Evolutionary conservation across 2,888 invertebrate species (phyloP).

Genomic region (Scrobipalpa atriplicella): DNA sequence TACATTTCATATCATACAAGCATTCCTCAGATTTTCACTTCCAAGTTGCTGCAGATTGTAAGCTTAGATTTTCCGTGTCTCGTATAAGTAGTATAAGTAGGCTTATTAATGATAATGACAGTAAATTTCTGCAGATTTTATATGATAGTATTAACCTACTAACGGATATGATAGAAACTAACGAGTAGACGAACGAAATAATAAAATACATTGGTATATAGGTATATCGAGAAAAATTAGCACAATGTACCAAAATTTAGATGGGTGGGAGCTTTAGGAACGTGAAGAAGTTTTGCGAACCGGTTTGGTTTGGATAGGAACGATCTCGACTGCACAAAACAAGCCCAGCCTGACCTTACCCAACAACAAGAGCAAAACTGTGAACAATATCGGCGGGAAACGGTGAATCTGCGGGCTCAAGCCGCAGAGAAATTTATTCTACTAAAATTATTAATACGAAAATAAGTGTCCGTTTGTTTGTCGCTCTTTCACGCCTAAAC

Average conservation of each 20-base stretch:
- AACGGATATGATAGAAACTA: background rate
- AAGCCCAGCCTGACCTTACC: background rate
- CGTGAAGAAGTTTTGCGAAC: background rate
- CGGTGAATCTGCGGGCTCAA: slow-evolving; percentile 30
- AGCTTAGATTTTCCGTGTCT: background rate
- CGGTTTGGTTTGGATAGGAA: background rate
- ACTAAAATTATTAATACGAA: no score
- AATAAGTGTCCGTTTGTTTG: no score
- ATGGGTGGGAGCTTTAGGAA: background rate
- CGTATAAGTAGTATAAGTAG: no score
- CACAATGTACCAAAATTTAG: no score
- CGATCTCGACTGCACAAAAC: background rate
- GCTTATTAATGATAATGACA: background rate
- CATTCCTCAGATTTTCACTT: background rate
- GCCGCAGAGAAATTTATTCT: slow-evolving; percentile 39
- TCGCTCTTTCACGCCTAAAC: no score
- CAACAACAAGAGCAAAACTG: background rate
- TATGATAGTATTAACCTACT: background rate
- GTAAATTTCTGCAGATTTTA: background rate
- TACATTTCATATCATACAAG: background rate
- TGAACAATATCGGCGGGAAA: slow-evolving; percentile 24
- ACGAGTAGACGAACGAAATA: background rate
- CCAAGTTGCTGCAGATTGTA: background rate
- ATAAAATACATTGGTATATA: background rate
- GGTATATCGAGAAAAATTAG: no score